phyloP scores from a whole-genome alignment of 2,113 vertebrate species.

The Nanger granti region DNA sequence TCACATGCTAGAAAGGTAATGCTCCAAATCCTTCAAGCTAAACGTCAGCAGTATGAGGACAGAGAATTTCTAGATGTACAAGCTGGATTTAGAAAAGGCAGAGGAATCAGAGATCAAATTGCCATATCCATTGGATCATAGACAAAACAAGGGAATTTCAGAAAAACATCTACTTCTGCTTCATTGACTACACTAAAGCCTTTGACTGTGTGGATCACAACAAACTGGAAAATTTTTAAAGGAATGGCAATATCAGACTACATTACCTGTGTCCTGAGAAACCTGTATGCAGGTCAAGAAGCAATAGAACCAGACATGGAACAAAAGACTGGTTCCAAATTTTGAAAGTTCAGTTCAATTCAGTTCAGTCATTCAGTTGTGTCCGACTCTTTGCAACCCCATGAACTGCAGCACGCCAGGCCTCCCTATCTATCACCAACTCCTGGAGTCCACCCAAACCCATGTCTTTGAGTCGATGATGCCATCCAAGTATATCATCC shows the following conservation, averaged over 20 bases:
- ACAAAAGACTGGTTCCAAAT: background rate
- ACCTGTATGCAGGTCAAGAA: background rate
- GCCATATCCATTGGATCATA: background rate
- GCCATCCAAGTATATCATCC: too few relatives aligned
- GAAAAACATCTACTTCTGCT: background rate
- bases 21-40: background rate
- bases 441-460: too few relatives aligned
- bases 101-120: background rate
- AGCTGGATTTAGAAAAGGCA: background rate
- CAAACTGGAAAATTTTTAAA: background rate
- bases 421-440: too few relatives aligned
- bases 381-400: too few relatives aligned
- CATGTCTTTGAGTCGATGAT: too few relatives aligned
- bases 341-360: background rate
- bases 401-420: too few relatives aligned
- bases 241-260: background rate
- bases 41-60: background rate
- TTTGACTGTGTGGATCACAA: background rate
- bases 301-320: background rate
- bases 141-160: background rate
- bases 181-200: background rate
- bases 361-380: too few relatives aligned
- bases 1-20: background rate
- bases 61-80: background rate
- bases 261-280: background rate